Evolutionary conservation across 2,797 vertebrate genomes (phyloP), one percentile per base, ranked within the genome.

Genomic region (Xyrichtys novacula): DNA sequence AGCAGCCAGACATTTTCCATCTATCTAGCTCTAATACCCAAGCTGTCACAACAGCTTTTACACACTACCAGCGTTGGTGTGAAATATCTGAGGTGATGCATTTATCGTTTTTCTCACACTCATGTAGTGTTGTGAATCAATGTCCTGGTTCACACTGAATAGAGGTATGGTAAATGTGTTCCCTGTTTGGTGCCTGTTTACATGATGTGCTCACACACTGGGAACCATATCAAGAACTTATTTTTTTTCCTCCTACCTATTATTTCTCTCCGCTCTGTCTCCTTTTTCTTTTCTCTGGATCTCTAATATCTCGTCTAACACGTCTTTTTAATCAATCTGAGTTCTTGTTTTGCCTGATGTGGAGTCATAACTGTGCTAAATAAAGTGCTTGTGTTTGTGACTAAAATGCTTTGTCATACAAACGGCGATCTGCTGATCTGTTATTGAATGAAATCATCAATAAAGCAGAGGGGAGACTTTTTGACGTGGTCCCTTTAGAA

Each of bases 31-130:
- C 87, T 92, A 90, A 92, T 92, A 90, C 88, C 88, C 92, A 87
- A 92, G 91, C 90, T 92, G 92, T 92, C 91, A 92, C 89, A 90
- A 91, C 92, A 91, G 90, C 87, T 91, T 91, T 91, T 89, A 85
- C 88, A 91, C 89, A 91, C 80, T 88, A 85, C 88, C 83, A 80
- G 83, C 76, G 65, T 75, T 80, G 78, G 91, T 92, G 91, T 92
- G 91, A 93, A 93, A 92, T 92, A 91, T 91, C 89, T 90, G 89
- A 91, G 89, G 89, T 90, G 90, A 91, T 91, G 91, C 90, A 91
- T 93, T 92, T 92, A 92, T 92, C 86, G 84, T 91, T 91, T 89
- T 90, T 90, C 89, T 92, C 91, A 91, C 92, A 92, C 92, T 89
- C 82, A 15, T 78, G 88, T 89, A 73, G 86, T 89, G 89, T 89